Evolutionary conservation across 2,888 invertebrate species (phyloP).

Genomic region (Geotrupes spiniger): DNA sequence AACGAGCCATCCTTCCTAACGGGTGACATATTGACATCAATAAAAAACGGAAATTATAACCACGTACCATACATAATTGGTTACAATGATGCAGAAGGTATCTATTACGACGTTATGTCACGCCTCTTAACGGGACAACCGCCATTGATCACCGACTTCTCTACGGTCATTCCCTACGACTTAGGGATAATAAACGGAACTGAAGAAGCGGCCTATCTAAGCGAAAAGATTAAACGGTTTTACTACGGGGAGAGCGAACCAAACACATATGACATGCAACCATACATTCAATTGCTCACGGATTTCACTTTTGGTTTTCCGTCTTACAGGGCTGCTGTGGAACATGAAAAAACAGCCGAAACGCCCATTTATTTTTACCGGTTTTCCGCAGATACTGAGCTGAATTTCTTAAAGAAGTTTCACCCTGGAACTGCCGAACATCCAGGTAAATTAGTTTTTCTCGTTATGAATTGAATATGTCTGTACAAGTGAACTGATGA

Average conservation of each 20-base stretch:
- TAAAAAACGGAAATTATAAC: conserved; percentile 21
- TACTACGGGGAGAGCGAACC: conserved; percentile 18
- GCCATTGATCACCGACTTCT: conserved; percentile 10
- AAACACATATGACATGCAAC: conserved; percentile 6
- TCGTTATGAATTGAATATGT: too few relatives aligned
- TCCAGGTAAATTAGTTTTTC: too few relatives aligned
- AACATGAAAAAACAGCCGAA: conserved; percentile 7
- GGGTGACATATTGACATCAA: conserved; percentile 17
- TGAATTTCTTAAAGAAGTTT: conserved; percentile 8
- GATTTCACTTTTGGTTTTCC: conserved; percentile 7
- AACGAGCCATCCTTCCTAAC: conserved; percentile 23
- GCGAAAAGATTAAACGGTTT: conserved; percentile 14
- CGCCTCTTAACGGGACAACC: background rate
- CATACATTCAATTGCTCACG: conserved; percentile 1
- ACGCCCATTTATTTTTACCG: conserved; percentile 17
- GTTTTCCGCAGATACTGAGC: conserved; percentile 10
- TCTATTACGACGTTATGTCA: conserved; percentile 4
- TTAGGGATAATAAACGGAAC: conserved; percentile 15
- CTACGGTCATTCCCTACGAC: conserved; percentile 22
- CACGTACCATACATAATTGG: conserved; percentile 27
- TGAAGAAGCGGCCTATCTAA: conserved; percentile 8
- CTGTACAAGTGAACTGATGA: too few relatives aligned
- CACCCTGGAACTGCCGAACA: conserved; percentile 10
- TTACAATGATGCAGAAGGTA: conserved; percentile 26
- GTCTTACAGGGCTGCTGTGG: conserved; percentile 8